Conservation (phyloP, 2,797 vertebrate species). For the Siniperca obscura region DNA sequence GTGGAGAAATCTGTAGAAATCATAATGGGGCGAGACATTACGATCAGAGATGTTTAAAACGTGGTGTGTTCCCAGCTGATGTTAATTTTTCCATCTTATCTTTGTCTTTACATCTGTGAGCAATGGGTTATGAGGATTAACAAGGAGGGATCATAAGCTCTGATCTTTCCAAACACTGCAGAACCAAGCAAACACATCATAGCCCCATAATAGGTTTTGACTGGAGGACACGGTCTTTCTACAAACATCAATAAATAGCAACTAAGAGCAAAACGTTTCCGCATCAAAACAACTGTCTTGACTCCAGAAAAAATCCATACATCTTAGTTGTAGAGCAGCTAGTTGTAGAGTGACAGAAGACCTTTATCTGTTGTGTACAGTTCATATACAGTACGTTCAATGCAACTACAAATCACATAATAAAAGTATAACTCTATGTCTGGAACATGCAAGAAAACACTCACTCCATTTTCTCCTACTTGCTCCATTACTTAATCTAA, state of each 20-base stretch:
- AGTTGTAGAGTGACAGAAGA: neutral
- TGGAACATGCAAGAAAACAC: neutral
- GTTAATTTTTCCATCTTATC: constrained; percentile 34
- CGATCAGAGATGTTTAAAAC: constrained; percentile 7
- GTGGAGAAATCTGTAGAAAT: constrained; percentile 2
- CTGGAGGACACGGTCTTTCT: neutral
- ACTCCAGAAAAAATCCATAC: neutral
- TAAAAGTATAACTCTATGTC: neutral
- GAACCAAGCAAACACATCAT: constrained; percentile 46
- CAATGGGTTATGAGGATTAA: constrained; percentile 18
- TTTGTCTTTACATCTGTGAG: constrained; percentile 16
- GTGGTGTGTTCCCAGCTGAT: constrained; percentile 17
- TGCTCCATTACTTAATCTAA: neutral
- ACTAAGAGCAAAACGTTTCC: neutral
- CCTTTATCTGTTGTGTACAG: neutral
- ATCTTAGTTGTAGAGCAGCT: neutral
- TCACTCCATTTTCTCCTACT: neutral
- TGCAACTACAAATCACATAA: neutral
- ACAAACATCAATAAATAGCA: constrained; percentile 34
- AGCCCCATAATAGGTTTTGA: constrained; percentile 23
- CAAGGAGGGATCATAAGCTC: constrained; percentile 17
- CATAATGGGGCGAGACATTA: neutral
- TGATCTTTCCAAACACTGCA: constrained; percentile 30
- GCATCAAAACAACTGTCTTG: neutral
- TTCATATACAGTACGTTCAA: neutral